Evolutionary conservation across 2,888 invertebrate genomes (phyloP).

Genomic region (Lasius platythorax): DNA sequence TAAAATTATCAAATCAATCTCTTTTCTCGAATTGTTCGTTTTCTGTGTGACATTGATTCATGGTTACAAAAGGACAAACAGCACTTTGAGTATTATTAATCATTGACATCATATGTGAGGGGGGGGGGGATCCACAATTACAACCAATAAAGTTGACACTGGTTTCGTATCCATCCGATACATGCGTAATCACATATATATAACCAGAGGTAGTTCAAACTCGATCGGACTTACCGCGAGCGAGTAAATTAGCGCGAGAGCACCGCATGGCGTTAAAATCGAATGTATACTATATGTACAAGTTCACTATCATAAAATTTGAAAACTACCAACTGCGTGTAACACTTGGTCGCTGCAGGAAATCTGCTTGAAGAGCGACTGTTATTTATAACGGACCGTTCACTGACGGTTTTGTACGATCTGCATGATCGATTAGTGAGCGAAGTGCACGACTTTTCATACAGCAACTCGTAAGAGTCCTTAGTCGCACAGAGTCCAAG

Average conservation of each 20-base stretch:
- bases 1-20: slow-evolving; percentile 29
- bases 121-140: slow-evolving; percentile 5
- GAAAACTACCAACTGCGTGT: slow-evolving; percentile 66
- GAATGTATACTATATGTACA: slow-evolving; percentile 65
- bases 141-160: slow-evolving; percentile 54
- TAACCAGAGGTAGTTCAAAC: slow-evolving; percentile 61
- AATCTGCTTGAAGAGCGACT: slow-evolving; percentile 38
- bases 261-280: slow-evolving; percentile 56
- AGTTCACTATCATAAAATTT: slow-evolving; percentile 69
- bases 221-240: slow-evolving; percentile 34
- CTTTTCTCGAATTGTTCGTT: background rate
- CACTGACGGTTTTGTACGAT: slow-evolving; percentile 16
- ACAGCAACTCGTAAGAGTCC: background rate
- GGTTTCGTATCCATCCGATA: slow-evolving; percentile 70
- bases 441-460: background rate
- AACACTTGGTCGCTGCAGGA: slow-evolving; percentile 48
- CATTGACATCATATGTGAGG: slow-evolving; percentile 19
- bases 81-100: slow-evolving; percentile 38
- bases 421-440: slow-evolving; percentile 33
- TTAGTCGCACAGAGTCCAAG: slow-evolving; percentile 21
- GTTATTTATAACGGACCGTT: slow-evolving; percentile 16
- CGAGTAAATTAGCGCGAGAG: slow-evolving; percentile 59
- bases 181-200: slow-evolving; percentile 59
- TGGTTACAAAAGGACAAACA: slow-evolving; percentile 22
- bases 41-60: background rate